phyloP scores from a whole-genome alignment of 2,888 invertebrate species.

The Dorcus hopei region DNA sequence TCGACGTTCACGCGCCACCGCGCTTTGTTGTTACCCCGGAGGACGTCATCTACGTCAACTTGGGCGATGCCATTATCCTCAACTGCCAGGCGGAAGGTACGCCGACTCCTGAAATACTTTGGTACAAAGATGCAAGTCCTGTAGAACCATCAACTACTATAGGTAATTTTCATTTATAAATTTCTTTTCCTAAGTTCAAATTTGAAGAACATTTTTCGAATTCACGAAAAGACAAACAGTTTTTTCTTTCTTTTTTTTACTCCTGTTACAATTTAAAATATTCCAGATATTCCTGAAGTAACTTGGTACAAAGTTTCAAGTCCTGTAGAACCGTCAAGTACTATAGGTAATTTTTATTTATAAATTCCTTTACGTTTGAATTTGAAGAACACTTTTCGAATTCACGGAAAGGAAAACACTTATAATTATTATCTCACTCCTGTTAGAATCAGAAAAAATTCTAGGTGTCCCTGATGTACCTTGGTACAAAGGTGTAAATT shows the following conservation, averaged over 20 bases:
- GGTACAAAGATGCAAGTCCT: conserved; percentile 93
- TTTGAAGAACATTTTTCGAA: too few relatives aligned
- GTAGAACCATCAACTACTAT: conserved; percentile 85
- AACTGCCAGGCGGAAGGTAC: conserved; percentile 96
- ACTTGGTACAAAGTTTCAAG: conserved; percentile 95
- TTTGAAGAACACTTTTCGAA: too few relatives aligned
- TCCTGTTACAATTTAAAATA: too few relatives aligned
- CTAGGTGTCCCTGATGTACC: too few relatives aligned
- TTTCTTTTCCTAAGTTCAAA: too few relatives aligned
- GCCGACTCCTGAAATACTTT: conserved; percentile 91
- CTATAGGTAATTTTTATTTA: conserved; percentile 54
- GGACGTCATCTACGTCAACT: conserved; percentile 94
- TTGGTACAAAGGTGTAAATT: too few relatives aligned
- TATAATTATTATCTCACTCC: too few relatives aligned
- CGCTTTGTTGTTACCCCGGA: conserved; percentile 93
- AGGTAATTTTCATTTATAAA: conserved; percentile 38
- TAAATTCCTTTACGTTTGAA: too few relatives aligned
- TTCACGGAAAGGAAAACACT: too few relatives aligned
- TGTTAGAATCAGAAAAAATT: too few relatives aligned
- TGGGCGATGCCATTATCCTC: conserved; percentile 93
- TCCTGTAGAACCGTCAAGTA: conserved; percentile 84
- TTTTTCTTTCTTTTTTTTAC: neutral
- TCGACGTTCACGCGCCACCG: conserved; percentile 96
- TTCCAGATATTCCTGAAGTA: conserved; percentile 72
- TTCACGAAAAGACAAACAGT: too few relatives aligned